Evolutionary conservation across 2,888 invertebrate genomes (phyloP), one percentile per base, ranked within the genome.

Genomic region (Ennomos quercinarius): DNA sequence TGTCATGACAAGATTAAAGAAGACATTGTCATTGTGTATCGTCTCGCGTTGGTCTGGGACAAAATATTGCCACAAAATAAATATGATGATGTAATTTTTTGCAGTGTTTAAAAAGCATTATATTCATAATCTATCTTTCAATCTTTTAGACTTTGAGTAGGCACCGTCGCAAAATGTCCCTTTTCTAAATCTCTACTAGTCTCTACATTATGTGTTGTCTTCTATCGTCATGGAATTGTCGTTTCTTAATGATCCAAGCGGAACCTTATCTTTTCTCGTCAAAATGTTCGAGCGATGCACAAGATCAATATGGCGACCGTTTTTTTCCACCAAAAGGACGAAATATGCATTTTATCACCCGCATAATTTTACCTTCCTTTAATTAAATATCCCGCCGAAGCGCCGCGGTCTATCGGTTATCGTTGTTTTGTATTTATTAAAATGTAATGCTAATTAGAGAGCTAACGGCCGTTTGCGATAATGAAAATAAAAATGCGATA

Each of bases 371-470:
- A 39, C 36, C 17, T 51, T 45, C 40, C 40, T 54, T 62, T 42
- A 40, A 53, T 47, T 43, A 27, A 27, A 5, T 27, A 27, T 51
- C 44, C 13, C 39, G 45, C 46, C 52, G 49, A 55, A 11, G 50
- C 37, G 49, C 41, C 53, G 49, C 50, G 49, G 34, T 42, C 47
- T 36, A 42, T 61, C 49, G 8, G 51, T 50, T 65, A 61, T 57
- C 51, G 52, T 58, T 45, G 41, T 52, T 46, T 51, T 47, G 36
- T 44, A 36, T 39, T 43, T 12, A 45, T 42, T 47, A 57, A 63
- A 60, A 54, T 49, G 58, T 64, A 52, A 55, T 49, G 38, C 58
- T 61, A 64, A 58, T 64, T 55, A 61, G 49, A 42, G 6, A 1
- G 47, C 40, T 12, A 12, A 36, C 39, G 44, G 38, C 13, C 45